Base-by-base conservation (phyloP, 2,888 invertebrate species). In the Drosophila austrosaltans region DNA sequence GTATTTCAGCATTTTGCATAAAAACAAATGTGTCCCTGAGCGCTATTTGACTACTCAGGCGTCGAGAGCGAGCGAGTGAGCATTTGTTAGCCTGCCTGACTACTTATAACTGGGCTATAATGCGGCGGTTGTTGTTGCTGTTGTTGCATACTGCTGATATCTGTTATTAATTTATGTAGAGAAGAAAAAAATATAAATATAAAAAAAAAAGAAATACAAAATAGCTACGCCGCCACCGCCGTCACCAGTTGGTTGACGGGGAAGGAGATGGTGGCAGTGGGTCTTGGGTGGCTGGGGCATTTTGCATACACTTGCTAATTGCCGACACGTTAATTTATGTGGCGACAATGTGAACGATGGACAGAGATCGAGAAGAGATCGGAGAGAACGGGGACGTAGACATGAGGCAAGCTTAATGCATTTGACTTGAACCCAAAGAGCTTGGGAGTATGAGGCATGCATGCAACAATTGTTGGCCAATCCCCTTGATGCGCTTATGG, bases 241-340 rank as follows among this genome's bases (percentile, higher is more conserved):
- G 77, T 66, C 65, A 69, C 75, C 63, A 63, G 36, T 63, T 28
- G 39, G 25, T 10, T 22, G 30, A 1, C 16, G 22, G 42, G 36
- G 36, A 8, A 10, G 63, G 25, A 53, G 48, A 16, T 16, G 16
- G 16, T 16, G 16, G 16, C 16, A 16, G 57, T 20, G 28, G 59
- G n/a, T 28, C 20, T 39, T 53, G 65, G 53, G 66, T 62, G 63
- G 53, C 58, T 72, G 68, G 66, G 66, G 77, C 78, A 82, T 89
- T 86, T 89, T 89, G 89, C 89, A 84, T 86, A 89, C 86, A 85
- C 82, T 85, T 87, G 89, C 85, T 86, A 89, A 86, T 89, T 86
- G 86, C 89, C 79, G 71, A 74, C 73, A 82, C 89, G 87, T 84
- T 86, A 86, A 89, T 86, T 86, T 89, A 87, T 89, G 89, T 81